Base-by-base conservation (phyloP, 2,797 vertebrate genomes). In the Emys orbicularis region DNA sequence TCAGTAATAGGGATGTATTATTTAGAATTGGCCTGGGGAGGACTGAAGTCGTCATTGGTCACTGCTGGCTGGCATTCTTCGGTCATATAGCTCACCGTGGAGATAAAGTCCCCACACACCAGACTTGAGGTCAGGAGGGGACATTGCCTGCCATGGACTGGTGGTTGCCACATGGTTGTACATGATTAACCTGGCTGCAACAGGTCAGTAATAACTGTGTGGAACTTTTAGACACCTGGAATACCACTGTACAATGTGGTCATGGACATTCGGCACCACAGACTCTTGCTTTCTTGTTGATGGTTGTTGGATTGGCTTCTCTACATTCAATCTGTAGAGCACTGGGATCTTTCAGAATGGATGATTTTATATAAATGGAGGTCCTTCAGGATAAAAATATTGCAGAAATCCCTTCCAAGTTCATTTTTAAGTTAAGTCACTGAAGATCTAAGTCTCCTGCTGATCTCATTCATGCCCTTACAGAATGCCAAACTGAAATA, bases 371-470 rank as follows among this genome's bases (percentile, higher is more conserved):
- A 87, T 57, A 86, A 74, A 90, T 3, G 0, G 90, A 94, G 85
- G 80, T 21, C n/a, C 80, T 83, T 59, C 59, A 57, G 34, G 81
- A 65, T 80, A 83, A 57, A 89, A 89, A 59, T 87, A 50, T 81
- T 90, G 82, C 53, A 80, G 86, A 77, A 95, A 92, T 47, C 87
- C n/a, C 29, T 94, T 52, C 79, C 53, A 87, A 68, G 49, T 89
- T 95, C 85, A 72, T 89, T 93, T n/a, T 95, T 86, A 91, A 72
- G 8, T 31, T 16, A 83, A 88, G 29, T 21, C 23, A 94, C 81
- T 90, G 91, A 94, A 87, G 83, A 61, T 61, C 31, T 79, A 79
- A 79, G 61, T 91, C 76, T 93, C 72, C 68, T 82, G 56, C 76
- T 50, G n/a, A 50, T 86, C 52, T 88, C 16, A 65, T 87, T 94